Conservation (phyloP, 2,113 vertebrate genomes). For the Tychaedon coryphoeus region DNA sequence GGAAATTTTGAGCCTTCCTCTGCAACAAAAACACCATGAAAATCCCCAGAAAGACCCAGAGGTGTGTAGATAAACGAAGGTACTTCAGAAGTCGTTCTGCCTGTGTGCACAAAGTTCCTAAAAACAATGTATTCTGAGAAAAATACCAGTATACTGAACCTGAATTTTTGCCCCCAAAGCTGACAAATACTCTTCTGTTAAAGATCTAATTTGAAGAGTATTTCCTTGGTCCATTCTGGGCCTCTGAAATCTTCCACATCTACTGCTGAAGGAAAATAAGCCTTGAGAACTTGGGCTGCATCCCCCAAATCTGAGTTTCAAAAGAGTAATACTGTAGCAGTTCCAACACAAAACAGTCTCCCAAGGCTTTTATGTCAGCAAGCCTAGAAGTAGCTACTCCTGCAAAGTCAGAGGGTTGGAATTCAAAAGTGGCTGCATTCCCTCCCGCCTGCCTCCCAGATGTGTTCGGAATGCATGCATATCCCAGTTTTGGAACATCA, state of each 20-base stretch:
- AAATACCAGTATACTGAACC: background rate
- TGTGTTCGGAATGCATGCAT: background rate
- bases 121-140: background rate
- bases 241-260: background rate
- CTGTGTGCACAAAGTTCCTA: background rate
- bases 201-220: background rate
- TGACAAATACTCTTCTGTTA: background rate
- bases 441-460: background rate
- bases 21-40: background rate
- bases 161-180: background rate
- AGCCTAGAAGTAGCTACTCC: background rate
- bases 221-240: background rate
- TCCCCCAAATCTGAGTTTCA: background rate
- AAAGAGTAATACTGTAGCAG: background rate
- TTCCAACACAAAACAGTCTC: background rate
- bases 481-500: background rate
- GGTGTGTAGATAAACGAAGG: background rate
- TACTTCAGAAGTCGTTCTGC: background rate
- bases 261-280: background rate
- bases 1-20: background rate
- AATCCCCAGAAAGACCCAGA: background rate
- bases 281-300: background rate
- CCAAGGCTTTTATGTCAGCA: background rate
- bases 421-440: background rate
- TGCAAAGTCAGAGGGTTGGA: background rate